Conservation (phyloP, 2,113 vertebrate species). For the Brachypodius melanocephalos region DNA sequence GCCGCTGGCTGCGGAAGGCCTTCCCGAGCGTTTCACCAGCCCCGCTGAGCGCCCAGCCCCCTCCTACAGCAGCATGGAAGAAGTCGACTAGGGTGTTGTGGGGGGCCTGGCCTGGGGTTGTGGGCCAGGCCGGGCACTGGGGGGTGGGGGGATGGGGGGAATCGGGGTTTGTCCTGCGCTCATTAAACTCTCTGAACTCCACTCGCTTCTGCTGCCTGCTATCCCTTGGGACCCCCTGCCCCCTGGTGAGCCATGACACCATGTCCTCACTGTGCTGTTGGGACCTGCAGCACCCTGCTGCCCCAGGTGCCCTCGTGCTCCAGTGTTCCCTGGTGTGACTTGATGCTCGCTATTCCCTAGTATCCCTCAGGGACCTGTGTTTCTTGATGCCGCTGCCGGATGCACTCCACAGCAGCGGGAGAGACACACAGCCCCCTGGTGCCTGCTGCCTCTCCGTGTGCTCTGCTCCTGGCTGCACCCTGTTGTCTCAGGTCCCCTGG, state of each 20-base stretch:
- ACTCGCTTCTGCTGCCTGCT: not conserved
- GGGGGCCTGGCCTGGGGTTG: not conserved
- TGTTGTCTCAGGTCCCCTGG: not conserved
- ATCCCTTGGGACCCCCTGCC: not conserved
- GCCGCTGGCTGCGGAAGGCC: constrained; percentile 78
- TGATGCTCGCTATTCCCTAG: not conserved
- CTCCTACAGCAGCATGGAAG: constrained; percentile 98
- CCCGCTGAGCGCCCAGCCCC: constrained; percentile 80
- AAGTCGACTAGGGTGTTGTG: constrained; percentile 82
- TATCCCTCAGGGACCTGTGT: not conserved
- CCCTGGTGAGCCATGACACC: not conserved
- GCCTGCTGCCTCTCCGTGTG: not conserved
- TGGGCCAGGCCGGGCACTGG: not conserved
- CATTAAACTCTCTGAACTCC: constrained; percentile 36
- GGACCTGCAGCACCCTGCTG: not conserved
- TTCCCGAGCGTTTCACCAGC: constrained; percentile 82
- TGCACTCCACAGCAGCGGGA: fast-evolving
- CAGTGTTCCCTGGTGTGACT: not conserved
- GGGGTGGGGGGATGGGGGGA: not conserved
- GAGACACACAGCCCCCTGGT: not conserved
- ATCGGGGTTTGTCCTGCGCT: constrained; percentile 6
- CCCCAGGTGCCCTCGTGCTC: not conserved
- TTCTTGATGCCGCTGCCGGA: not conserved
- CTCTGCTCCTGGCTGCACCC: not conserved
- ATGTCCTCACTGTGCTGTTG: fast-evolving